phyloP scores from a whole-genome alignment of 2,797 vertebrate genomes.

The Argya squamiceps region DNA sequence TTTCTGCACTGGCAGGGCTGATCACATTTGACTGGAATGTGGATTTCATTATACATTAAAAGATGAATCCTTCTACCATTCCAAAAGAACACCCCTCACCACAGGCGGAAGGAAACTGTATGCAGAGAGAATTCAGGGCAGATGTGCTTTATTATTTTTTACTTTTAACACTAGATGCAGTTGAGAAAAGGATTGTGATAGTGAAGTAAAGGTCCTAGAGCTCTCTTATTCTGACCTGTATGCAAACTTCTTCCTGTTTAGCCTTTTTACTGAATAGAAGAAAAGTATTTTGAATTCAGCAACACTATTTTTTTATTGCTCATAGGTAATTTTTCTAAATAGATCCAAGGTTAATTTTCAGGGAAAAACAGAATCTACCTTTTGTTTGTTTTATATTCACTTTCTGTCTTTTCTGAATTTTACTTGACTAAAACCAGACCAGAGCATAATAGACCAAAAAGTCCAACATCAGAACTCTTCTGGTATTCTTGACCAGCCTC shows the following conservation, averaged over 20 bases:
- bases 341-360: not conserved
- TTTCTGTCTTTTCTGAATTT: not conserved
- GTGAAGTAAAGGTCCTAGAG: not conserved
- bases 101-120: not conserved
- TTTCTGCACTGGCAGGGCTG: not conserved
- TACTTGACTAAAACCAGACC: not conserved
- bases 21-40: slow-evolving; percentile 34
- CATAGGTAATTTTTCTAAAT: not conserved
- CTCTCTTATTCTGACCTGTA: not conserved
- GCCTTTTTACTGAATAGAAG: not conserved
- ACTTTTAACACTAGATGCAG: not conserved
- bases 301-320: not conserved
- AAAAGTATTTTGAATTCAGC: not conserved
- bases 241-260: not conserved
- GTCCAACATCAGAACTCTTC: not conserved
- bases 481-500: not conserved
- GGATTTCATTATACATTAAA: slow-evolving; percentile 13
- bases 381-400: not conserved
- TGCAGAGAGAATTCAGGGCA: slow-evolving; percentile 8
- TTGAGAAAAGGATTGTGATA: not conserved
- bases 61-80: not conserved
- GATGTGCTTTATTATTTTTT: not conserved
- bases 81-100: not conserved
- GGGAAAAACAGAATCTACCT: not conserved
- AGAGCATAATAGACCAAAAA: not conserved